These are phyloP conservation scores for Sebastes minor DNA, from an alignment of 2,797 vertebrate genomes.

Conservation along the genomic window DNA sequence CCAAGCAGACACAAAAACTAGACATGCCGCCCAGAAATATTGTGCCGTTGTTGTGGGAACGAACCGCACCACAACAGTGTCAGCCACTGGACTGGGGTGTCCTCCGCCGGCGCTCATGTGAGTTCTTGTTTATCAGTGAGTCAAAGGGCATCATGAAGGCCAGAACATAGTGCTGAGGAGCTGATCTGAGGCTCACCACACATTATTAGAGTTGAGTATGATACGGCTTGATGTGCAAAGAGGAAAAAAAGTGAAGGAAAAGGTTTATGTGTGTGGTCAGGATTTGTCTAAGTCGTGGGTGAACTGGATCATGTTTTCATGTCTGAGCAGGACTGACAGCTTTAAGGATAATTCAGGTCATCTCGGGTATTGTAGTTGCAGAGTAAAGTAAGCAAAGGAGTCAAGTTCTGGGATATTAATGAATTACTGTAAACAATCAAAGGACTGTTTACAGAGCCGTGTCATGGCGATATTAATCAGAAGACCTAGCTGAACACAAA, in stretches of 20 bases:
- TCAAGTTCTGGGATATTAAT: not conserved
- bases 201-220: not conserved
- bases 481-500: not conserved
- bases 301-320: slow-evolving; percentile 1
- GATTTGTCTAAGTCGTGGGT: not conserved
- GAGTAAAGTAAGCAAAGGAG: not conserved
- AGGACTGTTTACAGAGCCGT: not conserved
- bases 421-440: not conserved
- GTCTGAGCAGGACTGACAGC: not conserved
- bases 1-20: slow-evolving; percentile 60
- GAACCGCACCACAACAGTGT: slow-evolving; percentile 60
- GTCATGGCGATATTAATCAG: not conserved
- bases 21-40: slow-evolving; percentile 62
- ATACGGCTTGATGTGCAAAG: not conserved
- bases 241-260: not conserved
- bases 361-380: not conserved
- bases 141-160: not conserved
- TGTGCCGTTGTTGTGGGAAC: slow-evolving; percentile 53
- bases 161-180: not conserved
- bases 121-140: slow-evolving; percentile 22
- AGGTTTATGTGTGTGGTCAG: slow-evolving; percentile 12
- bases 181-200: not conserved
- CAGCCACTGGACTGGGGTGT: slow-evolving; percentile 20
- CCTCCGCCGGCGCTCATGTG: slow-evolving; percentile 27
- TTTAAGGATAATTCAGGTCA: not conserved